Evolutionary conservation across 2,113 vertebrate genomes (phyloP), one percentile per base, ranked within the genome.

Genomic region (Ammospiza nelsoni): DNA sequence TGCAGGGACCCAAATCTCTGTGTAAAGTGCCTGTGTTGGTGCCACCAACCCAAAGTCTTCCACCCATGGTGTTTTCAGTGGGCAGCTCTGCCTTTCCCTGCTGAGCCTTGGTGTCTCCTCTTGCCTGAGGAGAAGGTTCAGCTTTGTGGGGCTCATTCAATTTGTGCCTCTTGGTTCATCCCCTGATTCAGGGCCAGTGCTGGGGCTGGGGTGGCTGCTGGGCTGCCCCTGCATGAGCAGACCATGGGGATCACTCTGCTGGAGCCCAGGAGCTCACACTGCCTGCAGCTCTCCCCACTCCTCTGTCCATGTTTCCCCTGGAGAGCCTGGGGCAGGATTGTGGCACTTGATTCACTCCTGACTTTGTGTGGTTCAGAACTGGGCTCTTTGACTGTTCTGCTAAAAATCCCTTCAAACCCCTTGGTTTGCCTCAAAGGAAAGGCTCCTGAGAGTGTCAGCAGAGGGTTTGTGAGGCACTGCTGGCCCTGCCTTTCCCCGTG

Each of bases 221-320:
- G 49, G 75, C 39, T 18, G 35, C 31, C 37, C 9, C 33, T 17
- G 27, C 78, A 9, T 0, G 6, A 18, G 67, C 79, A 52, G 52
- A 6, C 12, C 22, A 0, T 0, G 62, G 72, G 74, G 39, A 43
- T 19, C 58, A 24, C 46, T 55, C 63, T 29, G 72, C 12, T 9
- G 52, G 65, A 31, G 0, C 15, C 41, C n/a, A 2, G 8, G 17
- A 8, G 51, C 71, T 19, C 20, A 1, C 11, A 1, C 3, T 35
- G 48, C 5, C 41, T 20, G 44, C 65, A 18, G 68, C 54, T 72
- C 68, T 19, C 19, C 79, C 69, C 54, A 1, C 82, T 63, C 14
- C 19, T 31, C 52, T 20, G 11, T 8, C 11, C 52, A 19, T 11
- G 11, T 12, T 31, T 55, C 29, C 12, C 66, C 46, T 12, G 58